A percentile compares a stretch with the other conserved stretches of the same genome.
phyloP scores from a whole-genome alignment of 1,140 invertebrate species.

The Potamilus streckersoni region DNA sequence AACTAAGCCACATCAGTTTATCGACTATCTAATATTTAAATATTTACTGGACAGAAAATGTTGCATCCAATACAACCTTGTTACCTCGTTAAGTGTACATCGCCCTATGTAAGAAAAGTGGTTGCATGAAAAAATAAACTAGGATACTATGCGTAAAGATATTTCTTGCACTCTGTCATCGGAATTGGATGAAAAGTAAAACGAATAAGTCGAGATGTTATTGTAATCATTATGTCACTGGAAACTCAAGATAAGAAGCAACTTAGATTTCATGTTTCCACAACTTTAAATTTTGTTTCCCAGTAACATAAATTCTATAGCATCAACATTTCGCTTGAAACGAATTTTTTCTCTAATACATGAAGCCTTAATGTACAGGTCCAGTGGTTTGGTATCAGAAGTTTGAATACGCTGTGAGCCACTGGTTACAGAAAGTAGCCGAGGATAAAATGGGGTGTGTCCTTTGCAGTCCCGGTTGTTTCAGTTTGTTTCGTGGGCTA shows the following conservation, averaged over 20 bases:
- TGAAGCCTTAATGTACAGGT: slow-evolving; percentile 51
- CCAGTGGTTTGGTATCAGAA: slow-evolving; percentile 61
- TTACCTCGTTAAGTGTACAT: no score
- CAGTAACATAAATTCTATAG: neutral
- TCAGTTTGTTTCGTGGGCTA: slow-evolving; percentile 53
- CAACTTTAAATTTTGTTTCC: neutral
- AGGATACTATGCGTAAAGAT: no score
- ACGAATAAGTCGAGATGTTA: no score
- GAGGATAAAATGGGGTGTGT: slow-evolving; percentile 60
- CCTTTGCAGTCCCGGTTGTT: slow-evolving; percentile 53
- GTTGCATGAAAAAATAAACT: no score
- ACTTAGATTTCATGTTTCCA: neutral
- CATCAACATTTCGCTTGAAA: neutral
- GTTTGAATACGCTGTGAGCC: slow-evolving; percentile 60
- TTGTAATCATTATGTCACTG: neutral
- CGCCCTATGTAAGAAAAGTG: no score
- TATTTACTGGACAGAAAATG: no score
- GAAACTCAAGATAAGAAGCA: neutral
- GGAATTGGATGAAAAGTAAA: no score
- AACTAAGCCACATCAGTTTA: no score
- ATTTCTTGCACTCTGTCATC: no score
- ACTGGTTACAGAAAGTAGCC: slow-evolving; percentile 57
- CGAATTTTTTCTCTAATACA: slow-evolving; percentile 22
- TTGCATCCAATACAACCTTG: no score
- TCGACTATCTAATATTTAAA: no score